phyloP scores from a whole-genome alignment of 2,797 vertebrate species.

The Oophaga sylvatica region DNA sequence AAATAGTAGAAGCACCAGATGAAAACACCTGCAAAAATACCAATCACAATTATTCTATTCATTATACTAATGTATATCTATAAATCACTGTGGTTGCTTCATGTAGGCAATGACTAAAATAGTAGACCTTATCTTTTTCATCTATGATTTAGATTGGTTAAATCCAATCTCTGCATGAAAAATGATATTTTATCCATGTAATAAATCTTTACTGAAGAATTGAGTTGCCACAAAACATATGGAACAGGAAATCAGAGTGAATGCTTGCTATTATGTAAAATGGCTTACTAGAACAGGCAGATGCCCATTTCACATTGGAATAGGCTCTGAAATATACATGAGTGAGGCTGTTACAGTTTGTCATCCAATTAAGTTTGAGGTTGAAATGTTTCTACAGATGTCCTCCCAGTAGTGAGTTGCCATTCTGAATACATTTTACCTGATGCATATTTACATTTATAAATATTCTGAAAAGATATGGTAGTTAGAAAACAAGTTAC shows the following conservation, averaged over 20 bases:
- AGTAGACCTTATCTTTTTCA: background rate
- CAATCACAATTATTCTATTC: background rate
- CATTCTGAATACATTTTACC: slow-evolving; percentile 21
- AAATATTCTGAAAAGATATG: background rate
- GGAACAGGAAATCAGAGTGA: background rate
- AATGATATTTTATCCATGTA: background rate
- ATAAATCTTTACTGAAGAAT: background rate
- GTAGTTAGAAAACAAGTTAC: background rate
- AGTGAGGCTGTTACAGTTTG: slow-evolving; percentile 1
- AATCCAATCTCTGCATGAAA: background rate
- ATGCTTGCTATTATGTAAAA: slow-evolving; percentile 18
- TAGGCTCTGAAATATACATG: slow-evolving; percentile 45
- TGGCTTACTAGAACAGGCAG: slow-evolving; percentile 19
- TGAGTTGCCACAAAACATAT: slow-evolving; percentile 17
- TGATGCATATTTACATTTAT: background rate
- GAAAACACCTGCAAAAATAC: background rate
- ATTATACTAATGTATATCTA: background rate
- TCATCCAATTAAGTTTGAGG: slow-evolving; percentile 13
- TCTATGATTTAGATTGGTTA: background rate
- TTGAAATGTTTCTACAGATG: slow-evolving; percentile 47
- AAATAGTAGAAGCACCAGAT: background rate
- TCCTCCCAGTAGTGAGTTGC: slow-evolving; percentile 40
- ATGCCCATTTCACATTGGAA: slow-evolving; percentile 35
- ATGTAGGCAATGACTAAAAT: background rate
- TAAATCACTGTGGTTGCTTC: background rate